Base-by-base conservation (phyloP, 2,888 invertebrate genomes). In the Platycnemis pennipes region DNA sequence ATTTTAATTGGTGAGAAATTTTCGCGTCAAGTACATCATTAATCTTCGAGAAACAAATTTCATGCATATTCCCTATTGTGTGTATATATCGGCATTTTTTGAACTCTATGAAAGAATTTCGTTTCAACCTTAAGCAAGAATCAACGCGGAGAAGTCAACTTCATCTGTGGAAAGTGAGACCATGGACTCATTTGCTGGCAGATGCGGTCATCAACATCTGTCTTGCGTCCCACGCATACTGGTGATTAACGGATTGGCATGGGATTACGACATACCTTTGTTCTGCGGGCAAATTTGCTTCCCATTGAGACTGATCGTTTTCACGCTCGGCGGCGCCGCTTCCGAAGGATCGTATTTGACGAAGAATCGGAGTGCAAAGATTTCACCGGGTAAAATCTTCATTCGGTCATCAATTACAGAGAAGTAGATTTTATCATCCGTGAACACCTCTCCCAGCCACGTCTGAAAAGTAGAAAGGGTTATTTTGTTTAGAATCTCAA, bases 381-480 rank as follows among this genome's bases (percentile, higher is more conserved):
- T 49, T 13, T 53, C 88, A 7, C 94, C 94, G 7, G 94, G 88
- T 42, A 53, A 69, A 22, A 94, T 31, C 89, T 94, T 94, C 89
- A 56, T 88, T 31, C 77, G 13, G 53, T 88, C 46, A 45, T 89
- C 77, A n/a, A 31, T 91, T 46, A 94, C 37, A 0, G 88, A 44
- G 88, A 94, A 94, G 63, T 89, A 88, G 31, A 53, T 56, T 85
- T 94, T 94, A 69, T 94, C 94, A 8, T 88, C 42, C 56, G 63
- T 94, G 88, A 42, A 63, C 2, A 94, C 94, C 8, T 89, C 44
- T 7, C 94, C 94, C 37, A 88, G 26, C 63, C 87, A 42, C 44
- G 87, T 94, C 94, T 94, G 56, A 13, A 88, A 94, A 46, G 8
- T 2, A 26, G 94, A 45, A 77, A 44, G n/a, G n/a, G n/a, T n/a